Conservation (phyloP, 1,140 invertebrate species). For the Drosophila melanogaster region DNA sequence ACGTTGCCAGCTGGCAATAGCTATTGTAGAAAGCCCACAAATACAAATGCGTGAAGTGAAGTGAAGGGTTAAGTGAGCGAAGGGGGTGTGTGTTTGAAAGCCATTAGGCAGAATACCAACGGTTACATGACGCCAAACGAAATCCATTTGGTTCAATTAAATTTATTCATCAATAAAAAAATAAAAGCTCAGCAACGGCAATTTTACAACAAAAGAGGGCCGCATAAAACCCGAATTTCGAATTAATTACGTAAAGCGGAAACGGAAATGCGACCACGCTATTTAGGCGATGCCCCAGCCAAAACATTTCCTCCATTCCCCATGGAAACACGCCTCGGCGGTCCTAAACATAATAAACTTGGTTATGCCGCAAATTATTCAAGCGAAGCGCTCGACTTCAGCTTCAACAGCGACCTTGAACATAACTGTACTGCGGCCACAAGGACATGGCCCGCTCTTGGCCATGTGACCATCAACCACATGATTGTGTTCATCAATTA, state of each 20-base stretch:
- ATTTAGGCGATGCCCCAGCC: conserved; percentile 33
- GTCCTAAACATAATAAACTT: conserved; percentile 61
- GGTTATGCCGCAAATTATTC: conserved; percentile 78
- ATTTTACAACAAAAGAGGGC: conserved; percentile 21
- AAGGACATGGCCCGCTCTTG: conserved; percentile 27
- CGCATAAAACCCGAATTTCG: conserved; percentile 56
- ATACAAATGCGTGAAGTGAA: conserved; percentile 37
- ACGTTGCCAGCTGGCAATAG: conserved; percentile 54
- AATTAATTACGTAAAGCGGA: conserved; percentile 66
- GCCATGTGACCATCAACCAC: conserved; percentile 50
- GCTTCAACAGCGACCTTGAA: conserved; percentile 50
- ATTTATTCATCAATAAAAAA: conserved; percentile 82
- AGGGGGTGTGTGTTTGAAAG: conserved; percentile 15
- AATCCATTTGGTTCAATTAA: conserved; percentile 82
- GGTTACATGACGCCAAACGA: conserved; percentile 47
- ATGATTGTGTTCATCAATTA: conserved; percentile 77
- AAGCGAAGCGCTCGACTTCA: conserved; percentile 66
- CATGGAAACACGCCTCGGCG: neutral
- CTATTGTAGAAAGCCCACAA: conserved; percentile 20
- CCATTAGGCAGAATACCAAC: conserved; percentile 45
- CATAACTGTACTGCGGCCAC: conserved; percentile 46
- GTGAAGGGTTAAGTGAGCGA: conserved; percentile 36
- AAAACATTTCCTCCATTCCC: conserved; percentile 1
- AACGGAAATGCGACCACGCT: conserved; percentile 71
- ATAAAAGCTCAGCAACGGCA: conserved; percentile 63